Evolutionary conservation across 2,113 vertebrate genomes (phyloP).

Genomic region (Rhea americana): DNA sequence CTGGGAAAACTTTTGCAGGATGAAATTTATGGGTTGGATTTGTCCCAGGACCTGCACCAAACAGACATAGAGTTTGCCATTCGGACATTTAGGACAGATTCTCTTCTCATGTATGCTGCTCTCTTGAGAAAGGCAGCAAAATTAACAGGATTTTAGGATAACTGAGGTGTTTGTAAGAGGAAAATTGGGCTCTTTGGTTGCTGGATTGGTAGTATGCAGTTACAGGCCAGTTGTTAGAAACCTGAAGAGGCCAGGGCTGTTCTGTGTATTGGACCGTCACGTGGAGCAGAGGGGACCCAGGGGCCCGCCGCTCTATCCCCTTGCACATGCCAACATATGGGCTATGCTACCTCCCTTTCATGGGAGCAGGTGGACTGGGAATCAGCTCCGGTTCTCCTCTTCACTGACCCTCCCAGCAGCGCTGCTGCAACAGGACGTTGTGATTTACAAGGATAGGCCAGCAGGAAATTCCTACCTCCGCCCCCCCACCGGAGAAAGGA

Average conservation of each 20-base stretch:
- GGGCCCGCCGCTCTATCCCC: accelerated
- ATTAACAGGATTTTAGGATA: background rate
- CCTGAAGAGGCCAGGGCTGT: background rate
- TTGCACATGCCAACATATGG: accelerated
- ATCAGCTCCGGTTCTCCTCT: background rate
- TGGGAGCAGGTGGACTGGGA: constrained; percentile 24
- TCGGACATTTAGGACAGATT: background rate
- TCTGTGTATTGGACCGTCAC: accelerated
- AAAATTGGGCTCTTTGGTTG: background rate
- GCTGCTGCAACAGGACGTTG: constrained; percentile 1
- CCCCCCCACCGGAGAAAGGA: constrained; percentile 38
- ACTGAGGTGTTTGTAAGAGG: background rate
- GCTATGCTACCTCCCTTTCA: background rate
- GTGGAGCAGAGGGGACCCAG: accelerated
- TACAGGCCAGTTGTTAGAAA: background rate
- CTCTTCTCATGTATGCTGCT: background rate
- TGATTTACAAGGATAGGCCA: constrained; percentile 41
- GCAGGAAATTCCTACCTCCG: constrained; percentile 70
- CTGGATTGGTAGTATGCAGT: background rate
- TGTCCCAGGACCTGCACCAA: background rate
- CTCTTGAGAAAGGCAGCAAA: background rate
- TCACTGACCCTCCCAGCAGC: background rate
- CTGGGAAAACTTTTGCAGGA: background rate
- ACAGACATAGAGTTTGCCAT: background rate
- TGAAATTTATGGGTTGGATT: background rate